These are phyloP conservation scores for Argyresthia albistria DNA, from an alignment of 2,888 invertebrate species.

Conservation along the genomic window DNA sequence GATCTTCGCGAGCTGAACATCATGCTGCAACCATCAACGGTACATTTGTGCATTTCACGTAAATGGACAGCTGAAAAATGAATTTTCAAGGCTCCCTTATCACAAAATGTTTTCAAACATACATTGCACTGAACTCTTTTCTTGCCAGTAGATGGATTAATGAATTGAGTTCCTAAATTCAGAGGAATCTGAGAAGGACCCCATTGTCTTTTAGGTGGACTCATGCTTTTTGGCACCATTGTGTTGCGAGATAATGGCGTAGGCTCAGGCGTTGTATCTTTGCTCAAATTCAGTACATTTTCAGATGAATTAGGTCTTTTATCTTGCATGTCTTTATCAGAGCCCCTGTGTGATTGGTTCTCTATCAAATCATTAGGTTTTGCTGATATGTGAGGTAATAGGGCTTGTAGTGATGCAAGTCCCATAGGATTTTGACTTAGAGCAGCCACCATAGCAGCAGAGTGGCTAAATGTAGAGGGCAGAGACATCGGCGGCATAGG, in stretches of 20 bases:
- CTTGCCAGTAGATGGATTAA: slow-evolving; percentile 94
- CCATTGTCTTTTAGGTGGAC: slow-evolving; percentile 86
- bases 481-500: slow-evolving; percentile 72
- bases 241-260: slow-evolving; percentile 58
- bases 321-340: slow-evolving; percentile 41
- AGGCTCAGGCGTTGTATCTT: slow-evolving; percentile 50
- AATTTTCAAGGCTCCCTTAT: slow-evolving; percentile 99
- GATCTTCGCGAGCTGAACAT: slow-evolving; percentile 98
- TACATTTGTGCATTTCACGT: slow-evolving; percentile 99
- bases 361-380: slow-evolving; percentile 50
- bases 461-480: slow-evolving; percentile 70
- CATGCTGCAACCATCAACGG: slow-evolving; percentile 98
- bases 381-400: slow-evolving; percentile 73
- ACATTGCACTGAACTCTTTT: slow-evolving; percentile 98
- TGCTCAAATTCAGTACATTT: slow-evolving; percentile 60
- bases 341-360: slow-evolving; percentile 43
- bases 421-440: slow-evolving; percentile 73
- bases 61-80: slow-evolving; percentile 99
- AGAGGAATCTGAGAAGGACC: slow-evolving; percentile 83
- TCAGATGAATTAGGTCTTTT: slow-evolving; percentile 47
- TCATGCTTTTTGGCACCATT: slow-evolving; percentile 76
- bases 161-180: slow-evolving; percentile 90
- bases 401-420: slow-evolving; percentile 75
- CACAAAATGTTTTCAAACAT: slow-evolving; percentile 99
- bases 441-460: slow-evolving; percentile 77